Evolutionary conservation across 2,797 vertebrate species (phyloP).

Genomic region (Xenopus petersii): DNA sequence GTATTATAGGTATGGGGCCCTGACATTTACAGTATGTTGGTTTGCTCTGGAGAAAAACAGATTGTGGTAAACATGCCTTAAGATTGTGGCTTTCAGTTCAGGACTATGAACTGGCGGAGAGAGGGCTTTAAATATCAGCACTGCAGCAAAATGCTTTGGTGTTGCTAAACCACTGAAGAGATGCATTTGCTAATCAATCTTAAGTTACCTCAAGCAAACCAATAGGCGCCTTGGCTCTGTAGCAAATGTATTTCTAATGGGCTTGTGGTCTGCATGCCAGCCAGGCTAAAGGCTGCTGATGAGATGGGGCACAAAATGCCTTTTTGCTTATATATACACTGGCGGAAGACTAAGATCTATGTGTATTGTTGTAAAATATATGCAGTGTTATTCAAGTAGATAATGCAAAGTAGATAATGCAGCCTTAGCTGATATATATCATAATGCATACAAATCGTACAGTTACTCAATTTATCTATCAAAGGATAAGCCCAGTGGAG

Average conservation of each 20-base stretch:
- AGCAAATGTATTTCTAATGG: conserved; percentile 46
- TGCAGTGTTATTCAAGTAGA: background rate
- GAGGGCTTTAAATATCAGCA: conserved; percentile 1
- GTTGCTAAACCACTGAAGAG: conserved; percentile 10
- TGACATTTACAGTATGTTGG: too few species aligned
- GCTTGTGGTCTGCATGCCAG: conserved; percentile 31
- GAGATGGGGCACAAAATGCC: background rate
- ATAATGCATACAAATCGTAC: too few species aligned
- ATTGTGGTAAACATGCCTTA: too few species aligned
- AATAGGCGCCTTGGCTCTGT: conserved; percentile 37
- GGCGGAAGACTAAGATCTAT: background rate
- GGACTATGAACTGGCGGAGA: background rate
- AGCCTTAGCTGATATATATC: background rate
- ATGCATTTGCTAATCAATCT: conserved; percentile 33
- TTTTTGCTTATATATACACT: background rate
- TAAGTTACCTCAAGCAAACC: conserved; percentile 43
- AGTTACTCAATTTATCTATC: too few species aligned
- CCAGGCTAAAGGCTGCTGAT: conserved; percentile 3
- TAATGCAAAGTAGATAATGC: background rate
- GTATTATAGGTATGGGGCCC: background rate
- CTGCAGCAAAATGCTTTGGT: conserved; percentile 15
- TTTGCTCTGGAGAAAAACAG: too few species aligned
- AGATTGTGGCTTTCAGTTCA: background rate
- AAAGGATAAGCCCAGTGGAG: too few species aligned
- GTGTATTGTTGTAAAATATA: background rate